Percentiles rank a stretch among this genome's conserved stretches.
Evolutionary conservation across 2,888 invertebrate species (phyloP).

Genomic region (Xanthorhoe designata): DNA sequence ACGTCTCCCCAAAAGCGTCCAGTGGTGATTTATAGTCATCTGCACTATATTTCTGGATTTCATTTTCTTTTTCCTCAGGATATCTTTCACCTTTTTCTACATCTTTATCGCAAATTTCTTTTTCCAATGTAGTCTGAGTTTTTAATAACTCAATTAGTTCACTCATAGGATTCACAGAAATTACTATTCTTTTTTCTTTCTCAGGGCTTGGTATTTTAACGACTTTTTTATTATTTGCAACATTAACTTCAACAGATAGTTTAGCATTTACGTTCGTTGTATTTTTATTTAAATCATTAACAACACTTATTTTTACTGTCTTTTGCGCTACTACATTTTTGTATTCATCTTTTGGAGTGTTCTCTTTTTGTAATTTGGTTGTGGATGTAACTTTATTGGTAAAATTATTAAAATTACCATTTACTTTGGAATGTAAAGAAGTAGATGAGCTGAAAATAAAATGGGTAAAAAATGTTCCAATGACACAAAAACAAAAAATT

Average conservation of each 20-base stretch:
- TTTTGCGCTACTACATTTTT: constrained; percentile 56
- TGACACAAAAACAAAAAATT: constrained; percentile 27
- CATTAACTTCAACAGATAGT: constrained; percentile 67
- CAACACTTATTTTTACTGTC: constrained; percentile 63
- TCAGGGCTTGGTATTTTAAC: constrained; percentile 54
- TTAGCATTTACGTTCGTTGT: constrained; percentile 46
- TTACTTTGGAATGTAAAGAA: constrained; percentile 67
- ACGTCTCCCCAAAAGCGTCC: constrained; percentile 64
- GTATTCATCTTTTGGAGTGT: constrained; percentile 64
- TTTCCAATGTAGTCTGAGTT: constrained; percentile 6
- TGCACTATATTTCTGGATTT: constrained; percentile 37
- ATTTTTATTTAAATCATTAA: constrained; percentile 58
- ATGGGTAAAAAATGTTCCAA: constrained; percentile 40
- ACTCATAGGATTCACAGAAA: constrained; percentile 24
- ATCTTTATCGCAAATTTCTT: constrained; percentile 9
- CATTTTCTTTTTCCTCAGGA: constrained; percentile 26
- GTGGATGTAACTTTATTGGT: constrained; percentile 47
- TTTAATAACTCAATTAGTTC: constrained; percentile 18
- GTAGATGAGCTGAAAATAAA: constrained; percentile 66
- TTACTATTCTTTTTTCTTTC: constrained; percentile 41
- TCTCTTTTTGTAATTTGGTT: constrained; percentile 74
- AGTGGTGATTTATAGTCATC: constrained; percentile 77
- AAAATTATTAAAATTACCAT: constrained; percentile 49
- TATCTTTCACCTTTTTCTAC: constrained; percentile 46
- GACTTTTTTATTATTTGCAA: constrained; percentile 65